Base-by-base conservation (phyloP, 2,113 vertebrate genomes). In the Pomatostomus ruficeps region DNA sequence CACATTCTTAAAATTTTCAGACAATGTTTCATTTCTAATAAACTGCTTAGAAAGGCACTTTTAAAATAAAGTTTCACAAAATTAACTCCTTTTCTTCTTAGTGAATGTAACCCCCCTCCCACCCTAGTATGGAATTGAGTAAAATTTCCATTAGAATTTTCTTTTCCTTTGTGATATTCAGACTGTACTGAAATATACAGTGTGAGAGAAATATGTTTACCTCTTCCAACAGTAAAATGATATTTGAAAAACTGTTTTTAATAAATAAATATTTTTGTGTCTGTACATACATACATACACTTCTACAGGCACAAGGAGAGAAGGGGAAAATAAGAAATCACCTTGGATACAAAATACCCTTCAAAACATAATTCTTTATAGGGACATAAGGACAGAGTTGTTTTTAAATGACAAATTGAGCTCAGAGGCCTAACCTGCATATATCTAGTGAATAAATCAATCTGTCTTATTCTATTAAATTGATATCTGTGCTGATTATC, bases 361-460 rank as follows among this genome's bases (percentile, higher is more conserved):
- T 92, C 42, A 84, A 76, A 85, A 59, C 4, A 51, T 81, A 63
- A 45, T 65, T 91, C 43, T 72, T 88, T 81, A 49, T 5, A 42
- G 36, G 20, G 45, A 29, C 62, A 61, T 81, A 66, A 68, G 67
- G 58, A 85, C 21, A 82, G 85, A 89, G 10, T 11, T 31, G 8
- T 29, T 94, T 94, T 80, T 74, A 93, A 96, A 95, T 46, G 45
- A 46, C 48, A 91, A 51, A 0, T 1, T 73, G 57, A 80, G 51
- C 52, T 89, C 55, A 74, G 29, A 94, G 15, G 29, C 33, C 38
- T 86, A 91, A 81, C 43, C 57, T 85, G 42, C 17, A 71, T 71
- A 68, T 55, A 85, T 59, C 49, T 35, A 74, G 24, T 81, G 58
- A 96, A 91, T 86, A 96, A 95, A 94, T 89, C 86, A 85, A 85